A percentile compares a stretch with the other conserved stretches of the same genome.
Evolutionary conservation across 2,797 vertebrate species (phyloP).

Genomic region (Malurus splendens): DNA sequence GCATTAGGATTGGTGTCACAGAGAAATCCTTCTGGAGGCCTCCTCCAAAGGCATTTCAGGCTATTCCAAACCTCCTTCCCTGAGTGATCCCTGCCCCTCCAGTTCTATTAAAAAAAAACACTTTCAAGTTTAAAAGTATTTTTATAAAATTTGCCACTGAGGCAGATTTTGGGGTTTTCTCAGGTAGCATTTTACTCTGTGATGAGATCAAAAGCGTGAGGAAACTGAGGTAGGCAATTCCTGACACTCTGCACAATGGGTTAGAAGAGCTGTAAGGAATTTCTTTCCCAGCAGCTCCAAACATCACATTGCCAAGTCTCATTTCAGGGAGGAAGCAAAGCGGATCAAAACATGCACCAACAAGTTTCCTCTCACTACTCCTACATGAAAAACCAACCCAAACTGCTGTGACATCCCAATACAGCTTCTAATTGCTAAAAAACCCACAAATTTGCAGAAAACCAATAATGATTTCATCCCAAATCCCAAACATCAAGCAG

Average conservation of each 20-base stretch:
- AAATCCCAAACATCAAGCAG: too few relatives aligned
- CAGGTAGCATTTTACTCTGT: neutral
- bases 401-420: neutral
- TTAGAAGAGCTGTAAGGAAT: neutral
- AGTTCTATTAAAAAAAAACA: neutral
- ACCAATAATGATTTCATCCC: too few relatives aligned
- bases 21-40: neutral
- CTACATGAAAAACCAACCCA: neutral
- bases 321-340: neutral
- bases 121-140: accelerated
- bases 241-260: neutral
- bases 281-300: neutral
- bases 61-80: neutral
- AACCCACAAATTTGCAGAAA: neutral
- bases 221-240: neutral
- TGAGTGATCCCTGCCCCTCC: neutral
- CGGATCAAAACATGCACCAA: neutral
- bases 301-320: neutral
- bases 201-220: accelerated
- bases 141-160: neutral
- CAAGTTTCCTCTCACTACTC: neutral
- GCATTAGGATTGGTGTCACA: neutral
- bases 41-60: neutral
- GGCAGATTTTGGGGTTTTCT: neutral
- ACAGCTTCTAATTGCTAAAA: neutral